These are phyloP conservation scores for Toxotes chatareus DNA, from an alignment of 2,113 vertebrate genomes.

Conservation along the genomic window DNA sequence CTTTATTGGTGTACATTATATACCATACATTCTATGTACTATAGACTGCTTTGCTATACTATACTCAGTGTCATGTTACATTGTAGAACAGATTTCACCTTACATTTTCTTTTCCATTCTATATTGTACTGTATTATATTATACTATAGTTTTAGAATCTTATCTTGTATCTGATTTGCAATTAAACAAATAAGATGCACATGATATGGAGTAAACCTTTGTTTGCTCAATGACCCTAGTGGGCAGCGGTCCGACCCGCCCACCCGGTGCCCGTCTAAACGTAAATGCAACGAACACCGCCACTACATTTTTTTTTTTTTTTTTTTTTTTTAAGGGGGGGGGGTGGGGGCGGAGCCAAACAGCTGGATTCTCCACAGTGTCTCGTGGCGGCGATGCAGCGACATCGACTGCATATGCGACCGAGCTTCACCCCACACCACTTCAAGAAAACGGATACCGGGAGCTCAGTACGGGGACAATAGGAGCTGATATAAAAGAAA, in stretches of 20 bases:
- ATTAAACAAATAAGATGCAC: too few species aligned
- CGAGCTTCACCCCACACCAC: slow-evolving; percentile 8
- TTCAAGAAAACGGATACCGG: slow-evolving; percentile 14
- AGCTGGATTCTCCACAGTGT: slow-evolving; percentile 65
- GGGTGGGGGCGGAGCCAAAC: slow-evolving; percentile 67
- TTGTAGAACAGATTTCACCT: too few species aligned
- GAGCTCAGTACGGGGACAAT: background rate
- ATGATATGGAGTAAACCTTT: too few species aligned
- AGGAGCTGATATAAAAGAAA: background rate
- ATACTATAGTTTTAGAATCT: too few species aligned
- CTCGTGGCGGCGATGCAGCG: slow-evolving; percentile 60
- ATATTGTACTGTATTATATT: too few species aligned
- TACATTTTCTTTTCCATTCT: too few species aligned
- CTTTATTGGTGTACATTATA: too few species aligned
- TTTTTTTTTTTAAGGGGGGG: background rate
- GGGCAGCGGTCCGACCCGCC: background rate
- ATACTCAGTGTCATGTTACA: too few species aligned
- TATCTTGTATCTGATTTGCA: too few species aligned
- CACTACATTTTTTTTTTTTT: background rate
- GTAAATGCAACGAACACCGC: background rate
- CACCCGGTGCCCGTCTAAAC: background rate
- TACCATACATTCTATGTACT: too few species aligned
- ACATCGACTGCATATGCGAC: background rate
- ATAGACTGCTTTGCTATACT: too few species aligned
- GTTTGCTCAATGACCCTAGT: too few species aligned